Evolutionary conservation across 2,888 invertebrate genomes (phyloP).

Genomic region (Aphodius sticticus): DNA sequence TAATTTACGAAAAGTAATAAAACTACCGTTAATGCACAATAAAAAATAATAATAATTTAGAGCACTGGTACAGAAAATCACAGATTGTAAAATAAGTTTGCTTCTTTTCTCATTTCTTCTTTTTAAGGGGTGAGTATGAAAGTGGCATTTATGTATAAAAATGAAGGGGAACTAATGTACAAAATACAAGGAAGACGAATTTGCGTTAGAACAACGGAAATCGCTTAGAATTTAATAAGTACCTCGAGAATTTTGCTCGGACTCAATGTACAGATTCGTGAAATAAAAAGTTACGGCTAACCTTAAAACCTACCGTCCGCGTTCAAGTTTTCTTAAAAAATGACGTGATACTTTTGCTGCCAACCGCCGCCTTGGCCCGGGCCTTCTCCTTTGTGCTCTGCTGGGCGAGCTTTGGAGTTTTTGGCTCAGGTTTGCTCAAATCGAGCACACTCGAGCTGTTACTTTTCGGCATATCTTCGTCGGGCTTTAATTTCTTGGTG

Average conservation of each 20-base stretch:
- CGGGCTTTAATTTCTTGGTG: constrained; percentile 60
- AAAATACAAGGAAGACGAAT: neutral
- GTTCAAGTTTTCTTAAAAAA: constrained; percentile 75
- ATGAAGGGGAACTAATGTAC: neutral
- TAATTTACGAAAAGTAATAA: neutral
- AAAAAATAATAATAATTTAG: neutral
- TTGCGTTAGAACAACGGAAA: neutral
- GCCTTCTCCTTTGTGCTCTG: constrained; percentile 76
- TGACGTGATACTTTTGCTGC: constrained; percentile 80
- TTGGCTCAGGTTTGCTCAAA: constrained; percentile 59
- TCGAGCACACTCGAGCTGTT: constrained; percentile 58
- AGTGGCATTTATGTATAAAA: neutral
- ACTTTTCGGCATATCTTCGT: constrained; percentile 55
- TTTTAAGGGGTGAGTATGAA: neutral
- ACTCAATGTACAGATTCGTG: neutral
- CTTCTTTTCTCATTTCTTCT: neutral
- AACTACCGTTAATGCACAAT: neutral
- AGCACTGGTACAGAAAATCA: neutral
- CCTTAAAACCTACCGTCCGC: neutral
- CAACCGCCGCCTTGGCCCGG: constrained; percentile 78
- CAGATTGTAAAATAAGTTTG: neutral
- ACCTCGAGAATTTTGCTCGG: neutral
- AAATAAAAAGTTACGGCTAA: neutral
- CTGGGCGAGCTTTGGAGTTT: constrained; percentile 57
- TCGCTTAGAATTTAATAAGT: neutral